Evolutionary conservation across 2,797 vertebrate species (phyloP).

Genomic region (Gephyroberyx darwinii): DNA sequence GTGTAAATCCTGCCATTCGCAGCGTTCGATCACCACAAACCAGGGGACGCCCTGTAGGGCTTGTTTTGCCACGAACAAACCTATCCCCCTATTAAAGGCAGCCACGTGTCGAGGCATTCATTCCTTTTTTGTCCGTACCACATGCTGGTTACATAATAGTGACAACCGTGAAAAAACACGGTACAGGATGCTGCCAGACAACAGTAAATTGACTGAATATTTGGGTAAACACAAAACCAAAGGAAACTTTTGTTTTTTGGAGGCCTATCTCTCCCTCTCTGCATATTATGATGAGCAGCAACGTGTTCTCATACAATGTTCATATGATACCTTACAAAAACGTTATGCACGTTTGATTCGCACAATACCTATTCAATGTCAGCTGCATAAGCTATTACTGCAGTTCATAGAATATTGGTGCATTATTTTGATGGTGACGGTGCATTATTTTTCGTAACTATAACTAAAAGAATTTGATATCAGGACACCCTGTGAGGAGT

Average conservation of each 20-base stretch:
- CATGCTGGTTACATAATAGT: constrained; percentile 36
- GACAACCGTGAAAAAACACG: constrained; percentile 12
- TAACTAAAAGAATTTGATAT: too few species aligned
- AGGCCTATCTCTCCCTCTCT: too few species aligned
- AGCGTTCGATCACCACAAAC: constrained; percentile 28
- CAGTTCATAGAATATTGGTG: too few species aligned
- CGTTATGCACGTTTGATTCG: too few species aligned
- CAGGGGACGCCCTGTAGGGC: constrained; percentile 20
- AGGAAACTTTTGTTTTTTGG: not conserved
- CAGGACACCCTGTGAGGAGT: too few species aligned
- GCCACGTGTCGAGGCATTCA: constrained; percentile 23
- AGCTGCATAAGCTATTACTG: too few species aligned
- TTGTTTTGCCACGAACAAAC: constrained; percentile 28
- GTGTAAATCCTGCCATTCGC: constrained; percentile 58
- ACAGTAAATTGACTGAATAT: constrained; percentile 25
- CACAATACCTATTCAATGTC: too few species aligned
- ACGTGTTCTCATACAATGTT: too few species aligned
- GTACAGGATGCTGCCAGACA: constrained; percentile 22
- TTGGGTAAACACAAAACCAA: constrained; percentile 20
- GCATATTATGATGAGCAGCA: not conserved
- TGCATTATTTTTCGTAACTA: too few species aligned
- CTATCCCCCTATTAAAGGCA: constrained; percentile 32
- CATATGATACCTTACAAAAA: too few species aligned
- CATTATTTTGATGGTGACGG: too few species aligned
- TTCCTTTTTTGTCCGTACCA: constrained; percentile 30